Percentiles rank a stretch among this genome's conserved stretches.
These are phyloP conservation scores for Eulimnadia texana DNA, from an alignment of 1,140 invertebrate genomes.

Conservation along the genomic window DNA sequence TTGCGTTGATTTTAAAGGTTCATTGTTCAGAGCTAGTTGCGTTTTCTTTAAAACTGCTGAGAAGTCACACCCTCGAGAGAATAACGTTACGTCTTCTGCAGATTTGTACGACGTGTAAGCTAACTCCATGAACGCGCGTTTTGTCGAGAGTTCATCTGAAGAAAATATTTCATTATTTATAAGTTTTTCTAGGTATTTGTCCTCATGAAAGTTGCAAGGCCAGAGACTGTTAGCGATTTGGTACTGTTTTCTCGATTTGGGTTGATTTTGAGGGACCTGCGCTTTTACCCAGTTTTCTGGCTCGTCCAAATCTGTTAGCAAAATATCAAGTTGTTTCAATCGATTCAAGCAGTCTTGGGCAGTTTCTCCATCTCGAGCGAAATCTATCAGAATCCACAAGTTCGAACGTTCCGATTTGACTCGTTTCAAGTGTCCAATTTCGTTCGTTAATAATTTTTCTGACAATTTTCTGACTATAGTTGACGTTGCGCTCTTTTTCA, in stretches of 20 bases:
- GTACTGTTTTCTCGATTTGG: slow-evolving; percentile 52
- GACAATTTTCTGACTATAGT: slow-evolving; percentile 4
- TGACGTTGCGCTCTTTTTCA: slow-evolving; percentile 15
- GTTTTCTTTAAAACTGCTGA: not conserved
- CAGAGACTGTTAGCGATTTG: slow-evolving; percentile 44
- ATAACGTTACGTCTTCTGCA: not conserved
- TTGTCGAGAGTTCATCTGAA: slow-evolving; percentile 33
- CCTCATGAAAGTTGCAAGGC: slow-evolving; percentile 66
- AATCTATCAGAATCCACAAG: slow-evolving; percentile 4
- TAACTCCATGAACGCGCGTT: slow-evolving; percentile 27
- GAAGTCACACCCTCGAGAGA: not conserved
- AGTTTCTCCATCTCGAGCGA: not conserved
- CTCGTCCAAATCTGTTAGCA: not conserved
- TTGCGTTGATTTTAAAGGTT: not conserved
- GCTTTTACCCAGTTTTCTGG: slow-evolving; percentile 24
- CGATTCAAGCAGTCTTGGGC: not conserved
- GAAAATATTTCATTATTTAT: slow-evolving; percentile 46
- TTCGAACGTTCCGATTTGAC: slow-evolving; percentile 1
- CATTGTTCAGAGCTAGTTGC: not conserved
- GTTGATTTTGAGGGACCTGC: slow-evolving; percentile 41
- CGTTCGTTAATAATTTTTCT: not conserved
- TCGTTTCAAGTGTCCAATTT: slow-evolving; percentile 16
- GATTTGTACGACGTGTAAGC: slow-evolving; percentile 25
- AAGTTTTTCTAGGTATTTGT: slow-evolving; percentile 50
- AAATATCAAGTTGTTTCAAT: not conserved